Conservation (phyloP, 2,888 invertebrate species). For the Acanthosoma haemorrhoidale region DNA sequence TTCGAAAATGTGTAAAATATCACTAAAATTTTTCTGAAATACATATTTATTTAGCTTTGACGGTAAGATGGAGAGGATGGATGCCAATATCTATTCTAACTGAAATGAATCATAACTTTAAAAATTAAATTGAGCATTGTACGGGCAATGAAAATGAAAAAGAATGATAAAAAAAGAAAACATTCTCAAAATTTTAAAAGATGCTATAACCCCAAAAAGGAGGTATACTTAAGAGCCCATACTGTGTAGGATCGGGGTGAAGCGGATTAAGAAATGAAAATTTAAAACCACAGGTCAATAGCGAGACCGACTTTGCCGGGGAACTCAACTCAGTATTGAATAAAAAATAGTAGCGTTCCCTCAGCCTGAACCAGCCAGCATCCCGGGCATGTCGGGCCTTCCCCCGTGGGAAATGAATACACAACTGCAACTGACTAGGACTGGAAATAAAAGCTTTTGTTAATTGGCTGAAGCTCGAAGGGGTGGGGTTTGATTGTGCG, state of each 20-base stretch:
- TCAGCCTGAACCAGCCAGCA: not conserved
- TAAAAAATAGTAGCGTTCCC: not conserved
- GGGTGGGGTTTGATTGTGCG: not conserved
- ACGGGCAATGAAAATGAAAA: no score
- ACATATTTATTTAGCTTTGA: no score
- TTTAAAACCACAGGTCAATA: conserved; percentile 11
- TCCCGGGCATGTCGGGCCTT: not conserved
- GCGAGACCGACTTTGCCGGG: conserved; percentile 1
- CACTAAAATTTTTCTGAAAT: no score
- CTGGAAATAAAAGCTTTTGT: conserved; percentile 13
- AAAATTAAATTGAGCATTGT: no score
- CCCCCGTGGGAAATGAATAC: conserved; percentile 20
- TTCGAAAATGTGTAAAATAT: no score
- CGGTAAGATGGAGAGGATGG: no score
- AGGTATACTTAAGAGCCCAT: not conserved
- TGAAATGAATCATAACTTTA: no score
- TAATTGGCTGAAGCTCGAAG: conserved; percentile 10
- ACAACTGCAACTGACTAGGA: conserved; percentile 17
- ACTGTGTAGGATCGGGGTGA: not conserved
- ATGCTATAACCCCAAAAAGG: not conserved
- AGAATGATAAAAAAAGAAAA: not conserved
- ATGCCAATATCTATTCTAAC: no score
- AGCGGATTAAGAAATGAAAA: conserved; percentile 12
- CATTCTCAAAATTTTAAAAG: not conserved
- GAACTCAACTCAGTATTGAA: not conserved